phyloP scores from a whole-genome alignment of 1,140 invertebrate species.

The Anastatus disparis region DNA sequence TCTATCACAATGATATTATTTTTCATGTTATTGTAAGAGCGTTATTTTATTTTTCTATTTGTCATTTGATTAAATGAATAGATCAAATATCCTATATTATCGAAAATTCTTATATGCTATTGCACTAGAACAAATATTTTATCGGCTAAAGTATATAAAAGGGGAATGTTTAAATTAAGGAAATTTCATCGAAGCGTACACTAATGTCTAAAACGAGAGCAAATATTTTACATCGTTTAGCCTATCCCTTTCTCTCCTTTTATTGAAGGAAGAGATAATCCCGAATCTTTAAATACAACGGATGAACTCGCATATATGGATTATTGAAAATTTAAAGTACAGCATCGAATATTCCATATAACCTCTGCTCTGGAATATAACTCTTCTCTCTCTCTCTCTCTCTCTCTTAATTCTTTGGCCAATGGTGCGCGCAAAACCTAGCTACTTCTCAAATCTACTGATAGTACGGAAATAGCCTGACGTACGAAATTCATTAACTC shows the following conservation, averaged over 20 bases:
- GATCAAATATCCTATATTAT: not conserved
- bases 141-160: not conserved
- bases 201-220: not conserved
- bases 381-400: too few species aligned
- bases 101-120: not conserved
- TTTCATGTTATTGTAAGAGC: too few species aligned
- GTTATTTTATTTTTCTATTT: too few species aligned
- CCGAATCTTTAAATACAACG: conserved; percentile 31
- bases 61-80: too few species aligned
- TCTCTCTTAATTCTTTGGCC: conserved; percentile 2
- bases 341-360: conserved; percentile 4
- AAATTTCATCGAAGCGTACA: conserved; percentile 4
- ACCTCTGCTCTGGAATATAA: too few species aligned
- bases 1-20: not conserved
- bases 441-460: conserved; percentile 18
- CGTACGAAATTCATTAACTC: conserved; percentile 36
- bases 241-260: too few species aligned
- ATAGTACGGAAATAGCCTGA: conserved; percentile 1
- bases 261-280: conserved; percentile 25
- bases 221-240: conserved; percentile 28
- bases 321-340: conserved; percentile 34
- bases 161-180: conserved; percentile 13
- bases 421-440: not conserved
- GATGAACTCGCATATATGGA: not conserved
- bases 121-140: conserved; percentile 6